Conservation (phyloP, 2,888 invertebrate species). For the Chaetoderma sp. region DNA sequence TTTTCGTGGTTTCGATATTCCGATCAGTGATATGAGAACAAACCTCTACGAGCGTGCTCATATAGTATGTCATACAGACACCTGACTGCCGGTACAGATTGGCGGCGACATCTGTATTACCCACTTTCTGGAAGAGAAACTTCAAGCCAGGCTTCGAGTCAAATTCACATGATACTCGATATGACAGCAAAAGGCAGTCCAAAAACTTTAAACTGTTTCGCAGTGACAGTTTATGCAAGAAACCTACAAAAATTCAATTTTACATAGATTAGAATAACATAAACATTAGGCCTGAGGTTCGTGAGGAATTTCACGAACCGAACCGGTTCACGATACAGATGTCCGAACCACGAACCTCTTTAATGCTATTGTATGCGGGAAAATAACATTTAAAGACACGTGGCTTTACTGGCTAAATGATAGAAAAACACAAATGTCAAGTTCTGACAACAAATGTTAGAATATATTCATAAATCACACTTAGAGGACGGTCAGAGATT, state of each 20-base stretch:
- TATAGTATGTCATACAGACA: slow-evolving; percentile 85
- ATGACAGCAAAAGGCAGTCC: slow-evolving; percentile 79
- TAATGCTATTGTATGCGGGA: too few species aligned
- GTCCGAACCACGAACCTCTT: too few species aligned
- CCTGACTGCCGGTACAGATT: slow-evolving; percentile 79
- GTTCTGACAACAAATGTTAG: too few species aligned
- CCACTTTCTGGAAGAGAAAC: slow-evolving; percentile 87
- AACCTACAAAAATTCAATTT: slow-evolving; percentile 47
- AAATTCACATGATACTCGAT: slow-evolving; percentile 85
- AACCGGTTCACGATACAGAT: too few species aligned
- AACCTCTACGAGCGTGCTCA: slow-evolving; percentile 87
- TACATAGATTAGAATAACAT: not conserved
- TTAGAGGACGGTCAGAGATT: too few species aligned
- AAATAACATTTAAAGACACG: too few species aligned
- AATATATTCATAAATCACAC: too few species aligned
- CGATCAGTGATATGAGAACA: slow-evolving; percentile 73
- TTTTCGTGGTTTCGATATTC: slow-evolving; percentile 35
- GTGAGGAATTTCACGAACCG: too few species aligned
- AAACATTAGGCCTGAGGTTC: too few species aligned
- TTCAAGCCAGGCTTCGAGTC: slow-evolving; percentile 92
- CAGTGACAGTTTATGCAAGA: slow-evolving; percentile 57
- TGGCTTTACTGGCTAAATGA: too few species aligned
- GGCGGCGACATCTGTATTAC: slow-evolving; percentile 65
- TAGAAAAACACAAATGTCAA: too few species aligned
- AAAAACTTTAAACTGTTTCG: slow-evolving; percentile 56